These are phyloP conservation scores for Nannobrachium achirus DNA, from an alignment of 2,113 vertebrate genomes.

Conservation along the genomic window DNA sequence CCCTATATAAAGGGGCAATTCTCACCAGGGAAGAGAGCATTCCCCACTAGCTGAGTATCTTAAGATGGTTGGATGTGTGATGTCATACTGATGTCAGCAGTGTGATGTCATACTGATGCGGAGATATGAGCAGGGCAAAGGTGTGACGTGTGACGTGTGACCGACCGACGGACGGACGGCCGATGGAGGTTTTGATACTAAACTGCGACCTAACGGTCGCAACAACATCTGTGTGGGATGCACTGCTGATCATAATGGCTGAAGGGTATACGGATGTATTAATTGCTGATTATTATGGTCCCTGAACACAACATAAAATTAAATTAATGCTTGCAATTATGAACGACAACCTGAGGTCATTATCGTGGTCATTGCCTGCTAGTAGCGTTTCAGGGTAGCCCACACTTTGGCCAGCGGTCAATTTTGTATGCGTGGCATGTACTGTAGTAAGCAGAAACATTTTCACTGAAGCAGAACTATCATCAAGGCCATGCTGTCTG, in stretches of 20 bases:
- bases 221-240: neutral
- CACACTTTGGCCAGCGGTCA: constrained; percentile 25
- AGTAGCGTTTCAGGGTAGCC: constrained; percentile 24
- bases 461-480: neutral
- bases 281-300: constrained; percentile 34
- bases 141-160: too few species aligned
- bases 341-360: constrained; percentile 41
- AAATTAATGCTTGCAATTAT: constrained; percentile 47
- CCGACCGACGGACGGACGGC: too few species aligned
- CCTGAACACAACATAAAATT: constrained; percentile 63
- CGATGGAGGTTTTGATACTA: too few species aligned
- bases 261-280: constrained; percentile 29
- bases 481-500: neutral
- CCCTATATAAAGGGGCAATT: too few species aligned
- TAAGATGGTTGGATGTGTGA: too few species aligned
- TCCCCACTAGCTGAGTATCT: too few species aligned
- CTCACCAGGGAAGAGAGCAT: too few species aligned
- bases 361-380: neutral
- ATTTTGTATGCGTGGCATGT: neutral
- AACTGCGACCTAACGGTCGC: too few species aligned
- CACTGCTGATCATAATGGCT: neutral
- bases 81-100: too few species aligned
- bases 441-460: neutral
- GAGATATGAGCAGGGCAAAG: too few species aligned
- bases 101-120: too few species aligned